Percentiles rank a stretch among this genome's conserved stretches.
These are phyloP conservation scores for Agelas oroides DNA, from an alignment of 37 sponge, comb jelly and placozoan species.

Conservation along the genomic window DNA sequence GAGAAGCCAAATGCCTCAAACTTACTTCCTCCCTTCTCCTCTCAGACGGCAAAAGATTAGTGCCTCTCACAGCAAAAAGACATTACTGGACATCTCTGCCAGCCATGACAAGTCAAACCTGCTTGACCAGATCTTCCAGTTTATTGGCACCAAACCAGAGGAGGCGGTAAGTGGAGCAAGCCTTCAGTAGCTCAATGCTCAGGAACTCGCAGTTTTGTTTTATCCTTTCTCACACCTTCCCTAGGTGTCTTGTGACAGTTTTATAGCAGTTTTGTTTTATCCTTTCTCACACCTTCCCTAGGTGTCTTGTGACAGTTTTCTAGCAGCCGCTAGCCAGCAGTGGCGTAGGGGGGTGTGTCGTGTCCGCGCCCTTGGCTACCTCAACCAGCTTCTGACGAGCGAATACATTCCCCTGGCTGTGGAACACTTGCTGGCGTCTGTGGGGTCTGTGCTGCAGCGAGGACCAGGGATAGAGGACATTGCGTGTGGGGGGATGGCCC, in stretches of 20 bases:
- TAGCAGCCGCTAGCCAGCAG: constrained; percentile 76
- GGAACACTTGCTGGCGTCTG: constrained; percentile 73
- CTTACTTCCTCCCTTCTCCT: background rate
- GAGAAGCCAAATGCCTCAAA: background rate
- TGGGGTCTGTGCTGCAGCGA: constrained; percentile 53
- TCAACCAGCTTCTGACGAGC: constrained; percentile 77
- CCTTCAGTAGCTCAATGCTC: no score
- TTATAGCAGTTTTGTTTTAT: constrained; percentile 62
- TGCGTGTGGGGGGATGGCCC: constrained; percentile 68
- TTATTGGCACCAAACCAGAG: constrained; percentile 84
- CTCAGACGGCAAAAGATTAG: constrained; percentile 35
- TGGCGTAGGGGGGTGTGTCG: constrained; percentile 76
- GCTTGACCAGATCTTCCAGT: constrained; percentile 81
- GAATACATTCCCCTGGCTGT: constrained; percentile 48
- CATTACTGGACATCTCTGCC: constrained; percentile 47
- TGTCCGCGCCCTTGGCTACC: constrained; percentile 76
- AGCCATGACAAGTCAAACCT: constrained; percentile 44
- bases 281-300: constrained; percentile 13
- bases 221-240: background rate
- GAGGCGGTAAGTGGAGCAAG: constrained; percentile 59
- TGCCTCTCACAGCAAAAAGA: background rate
- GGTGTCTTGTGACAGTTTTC: constrained; percentile 78
- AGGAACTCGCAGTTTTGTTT: no score
- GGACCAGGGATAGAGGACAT: constrained; percentile 67
- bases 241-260: constrained; percentile 77